Evolutionary conservation across 1,140 invertebrate species (phyloP).

Genomic region (Drosophila ohnishii): DNA sequence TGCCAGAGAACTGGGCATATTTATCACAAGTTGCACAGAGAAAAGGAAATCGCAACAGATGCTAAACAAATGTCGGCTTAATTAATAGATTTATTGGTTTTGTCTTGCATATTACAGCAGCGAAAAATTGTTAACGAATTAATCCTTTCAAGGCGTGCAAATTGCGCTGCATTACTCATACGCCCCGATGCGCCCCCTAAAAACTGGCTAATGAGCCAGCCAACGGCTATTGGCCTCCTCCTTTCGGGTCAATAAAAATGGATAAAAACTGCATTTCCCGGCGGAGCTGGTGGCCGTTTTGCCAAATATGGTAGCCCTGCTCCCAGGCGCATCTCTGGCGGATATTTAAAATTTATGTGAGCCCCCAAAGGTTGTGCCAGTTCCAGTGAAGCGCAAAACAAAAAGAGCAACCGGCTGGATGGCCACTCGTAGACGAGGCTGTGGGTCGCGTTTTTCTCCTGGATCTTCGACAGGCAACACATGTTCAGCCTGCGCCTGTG

Average conservation of each 20-base stretch:
- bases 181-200: constrained; percentile 55
- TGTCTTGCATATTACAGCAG: constrained; percentile 70
- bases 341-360: constrained; percentile 77
- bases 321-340: constrained; percentile 39
- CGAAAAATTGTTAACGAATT: constrained; percentile 77
- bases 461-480: constrained; percentile 66
- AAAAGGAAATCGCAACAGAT: constrained; percentile 43
- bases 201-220: constrained; percentile 51
- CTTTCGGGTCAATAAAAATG: constrained; percentile 71
- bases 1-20: constrained; percentile 49
- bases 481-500: constrained; percentile 64
- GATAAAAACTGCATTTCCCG: constrained; percentile 70
- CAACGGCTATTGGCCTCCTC: constrained; percentile 11
- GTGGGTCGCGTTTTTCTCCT: constrained; percentile 40
- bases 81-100: constrained; percentile 80
- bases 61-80: constrained; percentile 72
- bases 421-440: constrained; percentile 29
- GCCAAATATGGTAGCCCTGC: constrained; percentile 44
- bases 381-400: constrained; percentile 37
- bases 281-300: constrained; percentile 5
- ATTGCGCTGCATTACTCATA: constrained; percentile 69
- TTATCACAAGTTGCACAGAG: constrained; percentile 43
- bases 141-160: constrained; percentile 77
- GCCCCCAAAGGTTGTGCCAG: constrained; percentile 52
- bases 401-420: constrained; percentile 20